Evolutionary conservation across 1,140 invertebrate species (phyloP).

Genomic region (Pachypeltis micranthus): DNA sequence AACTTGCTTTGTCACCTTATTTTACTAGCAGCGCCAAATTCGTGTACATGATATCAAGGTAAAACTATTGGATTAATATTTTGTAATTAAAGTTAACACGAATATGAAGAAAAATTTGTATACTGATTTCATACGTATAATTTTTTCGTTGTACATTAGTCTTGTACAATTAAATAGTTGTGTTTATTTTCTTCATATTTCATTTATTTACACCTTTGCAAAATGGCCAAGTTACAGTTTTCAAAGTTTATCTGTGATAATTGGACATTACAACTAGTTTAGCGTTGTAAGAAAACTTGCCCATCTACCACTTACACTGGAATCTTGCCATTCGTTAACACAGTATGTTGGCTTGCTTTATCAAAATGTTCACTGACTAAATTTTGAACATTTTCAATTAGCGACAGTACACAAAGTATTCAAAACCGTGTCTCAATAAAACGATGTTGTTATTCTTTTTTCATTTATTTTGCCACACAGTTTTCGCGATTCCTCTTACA

Average conservation of each 20-base stretch:
- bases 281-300: too few species aligned
- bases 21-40: background rate
- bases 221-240: background rate
- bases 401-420: too few species aligned
- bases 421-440: too few species aligned
- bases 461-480: too few species aligned
- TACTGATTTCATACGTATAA: constrained; percentile 4
- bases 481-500: too few species aligned
- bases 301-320: too few species aligned
- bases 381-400: too few species aligned
- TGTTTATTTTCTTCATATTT: background rate
- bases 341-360: too few species aligned
- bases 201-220: background rate
- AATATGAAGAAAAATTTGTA: background rate
- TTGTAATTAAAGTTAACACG: background rate
- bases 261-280: too few species aligned
- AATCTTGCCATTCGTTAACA: too few species aligned
- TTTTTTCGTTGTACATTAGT: constrained; percentile 6
- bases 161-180: constrained; percentile 6
- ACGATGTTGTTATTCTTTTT: too few species aligned
- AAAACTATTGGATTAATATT: background rate
- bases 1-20: constrained; percentile 3
- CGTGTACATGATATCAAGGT: background rate
- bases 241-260: constrained; percentile 5
- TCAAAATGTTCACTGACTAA: too few species aligned